These are phyloP conservation scores for Drosophila monieri DNA, from an alignment of 2,888 invertebrate genomes.

Conservation along the genomic window DNA sequence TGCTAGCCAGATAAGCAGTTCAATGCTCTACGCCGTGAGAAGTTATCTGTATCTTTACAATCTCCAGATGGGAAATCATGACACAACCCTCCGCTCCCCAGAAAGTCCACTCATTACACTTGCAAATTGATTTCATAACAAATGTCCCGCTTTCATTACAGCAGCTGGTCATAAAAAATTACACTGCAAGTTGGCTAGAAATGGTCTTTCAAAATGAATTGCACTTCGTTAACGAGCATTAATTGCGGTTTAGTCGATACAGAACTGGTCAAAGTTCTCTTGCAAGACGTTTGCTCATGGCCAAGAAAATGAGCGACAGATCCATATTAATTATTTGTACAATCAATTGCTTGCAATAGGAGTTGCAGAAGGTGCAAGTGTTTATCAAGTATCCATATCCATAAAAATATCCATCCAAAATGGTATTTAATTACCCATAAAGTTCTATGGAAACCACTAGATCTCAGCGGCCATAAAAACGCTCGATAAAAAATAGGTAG, in stretches of 20 bases:
- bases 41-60: conserved; percentile 3
- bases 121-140: conserved; percentile 30
- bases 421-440: not conserved
- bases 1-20: conserved; percentile 40
- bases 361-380: not conserved
- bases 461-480: not conserved
- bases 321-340: not conserved
- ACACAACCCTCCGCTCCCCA: conserved; percentile 2
- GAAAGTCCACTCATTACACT: conserved; percentile 20
- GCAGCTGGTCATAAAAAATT: conserved; percentile 7
- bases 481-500: not conserved
- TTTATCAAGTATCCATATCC: not conserved
- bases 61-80: conserved; percentile 13
- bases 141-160: not conserved
- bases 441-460: not conserved
- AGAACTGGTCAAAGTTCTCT: conserved; percentile 16
- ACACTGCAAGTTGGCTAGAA: conserved; percentile 13
- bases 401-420: not conserved
- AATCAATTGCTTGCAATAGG: not conserved
- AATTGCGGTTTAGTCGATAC: conserved; percentile 23
- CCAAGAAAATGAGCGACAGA: conserved; percentile 10
- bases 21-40: conserved; percentile 33
- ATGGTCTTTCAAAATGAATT: conserved; percentile 29
- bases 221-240: conserved; percentile 33
- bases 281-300: conserved; percentile 8